phyloP scores from a whole-genome alignment of 2,113 vertebrate species.

The Fregata magnificens region DNA sequence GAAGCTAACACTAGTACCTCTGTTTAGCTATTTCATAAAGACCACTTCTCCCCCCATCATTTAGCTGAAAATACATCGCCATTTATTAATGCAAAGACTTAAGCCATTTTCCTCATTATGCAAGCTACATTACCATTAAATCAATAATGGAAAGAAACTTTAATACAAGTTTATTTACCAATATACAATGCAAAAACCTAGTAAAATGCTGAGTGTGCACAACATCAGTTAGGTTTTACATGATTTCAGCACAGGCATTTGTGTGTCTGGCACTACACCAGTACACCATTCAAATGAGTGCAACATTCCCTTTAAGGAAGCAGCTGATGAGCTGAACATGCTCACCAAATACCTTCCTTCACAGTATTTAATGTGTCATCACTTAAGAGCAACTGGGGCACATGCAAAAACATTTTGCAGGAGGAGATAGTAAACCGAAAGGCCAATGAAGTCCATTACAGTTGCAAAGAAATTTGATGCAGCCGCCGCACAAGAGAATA shows the following conservation, averaged over 20 bases:
- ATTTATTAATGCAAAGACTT: not conserved
- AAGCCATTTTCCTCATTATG: fast-evolving
- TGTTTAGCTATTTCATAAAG: not conserved
- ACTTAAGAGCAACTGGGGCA: not conserved
- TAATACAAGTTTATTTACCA: conserved; percentile 32
- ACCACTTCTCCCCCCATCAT: not conserved
- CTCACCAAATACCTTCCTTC: not conserved
- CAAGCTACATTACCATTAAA: not conserved
- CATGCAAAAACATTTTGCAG: not conserved
- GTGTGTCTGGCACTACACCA: not conserved
- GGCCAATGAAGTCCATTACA: fast-evolving
- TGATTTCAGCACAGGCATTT: not conserved
- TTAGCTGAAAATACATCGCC: not conserved
- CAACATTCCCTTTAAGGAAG: conserved; percentile 26
- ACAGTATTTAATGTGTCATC: not conserved
- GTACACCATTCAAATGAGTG: not conserved
- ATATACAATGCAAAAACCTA: conserved; percentile 31
- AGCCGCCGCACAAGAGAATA: fast-evolving
- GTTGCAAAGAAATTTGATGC: not conserved
- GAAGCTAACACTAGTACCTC: not conserved
- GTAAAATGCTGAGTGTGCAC: not conserved
- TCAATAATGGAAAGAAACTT: not conserved
- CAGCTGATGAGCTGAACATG: not conserved
- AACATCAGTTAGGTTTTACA: not conserved
- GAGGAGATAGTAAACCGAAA: not conserved